Evolutionary conservation across 2,113 vertebrate species (phyloP).

Genomic region (Okapia johnstoni): DNA sequence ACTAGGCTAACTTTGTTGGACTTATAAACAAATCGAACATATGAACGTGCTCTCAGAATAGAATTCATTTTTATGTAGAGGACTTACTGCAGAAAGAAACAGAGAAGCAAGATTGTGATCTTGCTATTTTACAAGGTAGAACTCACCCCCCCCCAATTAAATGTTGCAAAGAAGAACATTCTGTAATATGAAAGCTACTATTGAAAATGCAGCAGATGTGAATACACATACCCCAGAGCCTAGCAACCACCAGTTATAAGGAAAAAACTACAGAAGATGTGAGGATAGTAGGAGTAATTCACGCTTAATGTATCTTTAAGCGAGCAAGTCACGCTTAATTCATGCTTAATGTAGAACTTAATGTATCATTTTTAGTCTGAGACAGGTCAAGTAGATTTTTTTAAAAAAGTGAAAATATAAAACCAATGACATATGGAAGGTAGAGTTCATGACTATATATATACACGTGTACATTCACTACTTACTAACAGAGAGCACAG

Average conservation of each 20-base stretch:
- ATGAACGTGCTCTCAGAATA: accelerated
- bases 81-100: neutral
- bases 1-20: neutral
- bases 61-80: accelerated
- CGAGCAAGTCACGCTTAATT: too few species aligned
- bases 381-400: neutral
- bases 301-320: accelerated
- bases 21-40: neutral
- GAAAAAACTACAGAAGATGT: accelerated
- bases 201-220: accelerated
- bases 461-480: too few species aligned
- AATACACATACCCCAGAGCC: accelerated
- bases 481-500: neutral
- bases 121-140: too few species aligned
- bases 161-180: too few species aligned
- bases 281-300: accelerated
- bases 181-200: accelerated
- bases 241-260: neutral
- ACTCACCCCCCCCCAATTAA: too few species aligned
- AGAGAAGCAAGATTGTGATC: accelerated
- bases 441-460: too few species aligned
- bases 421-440: neutral
- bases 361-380: neutral
- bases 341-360: too few species aligned
- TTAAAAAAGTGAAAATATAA: neutral